Conservation (phyloP, 2,113 vertebrate species). For the Guaruba guarouba region DNA sequence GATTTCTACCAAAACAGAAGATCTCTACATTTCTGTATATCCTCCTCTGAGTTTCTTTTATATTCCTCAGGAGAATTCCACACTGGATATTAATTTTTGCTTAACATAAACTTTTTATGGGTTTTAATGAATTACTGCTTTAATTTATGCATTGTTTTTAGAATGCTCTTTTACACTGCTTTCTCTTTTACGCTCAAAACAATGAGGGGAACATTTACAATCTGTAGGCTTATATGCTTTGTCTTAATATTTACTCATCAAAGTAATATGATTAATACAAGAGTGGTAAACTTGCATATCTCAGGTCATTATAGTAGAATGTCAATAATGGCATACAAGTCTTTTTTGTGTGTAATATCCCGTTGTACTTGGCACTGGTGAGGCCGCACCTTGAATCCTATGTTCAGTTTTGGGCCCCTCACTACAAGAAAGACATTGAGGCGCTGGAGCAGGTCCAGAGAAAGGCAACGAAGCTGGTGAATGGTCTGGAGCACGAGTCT, state of each 20-base stretch:
- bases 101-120: neutral
- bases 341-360: neutral
- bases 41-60: neutral
- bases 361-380: neutral
- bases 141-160: neutral
- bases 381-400: neutral
- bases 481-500: no score
- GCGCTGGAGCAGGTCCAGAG: no score
- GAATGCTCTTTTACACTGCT: neutral
- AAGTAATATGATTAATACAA: neutral
- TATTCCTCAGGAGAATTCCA: neutral
- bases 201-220: accelerated
- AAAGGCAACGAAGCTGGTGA: neutral
- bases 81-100: neutral
- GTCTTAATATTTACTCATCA: neutral
- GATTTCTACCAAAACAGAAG: neutral
- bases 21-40: neutral
- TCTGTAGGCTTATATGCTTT: neutral
- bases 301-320: neutral
- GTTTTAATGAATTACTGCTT: neutral
- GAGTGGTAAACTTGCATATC: neutral
- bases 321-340: neutral
- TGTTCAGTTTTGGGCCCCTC: neutral
- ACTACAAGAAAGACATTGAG: neutral
- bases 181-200: neutral